Conservation (phyloP, 2,888 invertebrate species). For the Gortyna flavago region DNA sequence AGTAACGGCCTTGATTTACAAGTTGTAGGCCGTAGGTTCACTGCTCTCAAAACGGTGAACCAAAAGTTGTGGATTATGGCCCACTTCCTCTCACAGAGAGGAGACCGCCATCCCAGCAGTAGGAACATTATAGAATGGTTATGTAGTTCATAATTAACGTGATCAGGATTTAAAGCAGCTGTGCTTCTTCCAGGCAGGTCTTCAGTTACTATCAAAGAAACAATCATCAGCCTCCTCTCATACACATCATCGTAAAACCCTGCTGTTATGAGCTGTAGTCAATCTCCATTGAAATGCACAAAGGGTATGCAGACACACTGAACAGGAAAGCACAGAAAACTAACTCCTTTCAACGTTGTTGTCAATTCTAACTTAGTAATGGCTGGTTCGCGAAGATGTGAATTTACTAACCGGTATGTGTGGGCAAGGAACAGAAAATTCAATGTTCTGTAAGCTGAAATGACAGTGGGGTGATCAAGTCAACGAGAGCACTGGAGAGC, state of each 20-base stretch:
- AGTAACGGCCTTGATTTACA: neutral
- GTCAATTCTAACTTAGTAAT: too few species aligned
- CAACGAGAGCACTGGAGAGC: too few species aligned
- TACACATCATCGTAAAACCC: constrained; percentile 56
- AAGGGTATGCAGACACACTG: constrained; percentile 38
- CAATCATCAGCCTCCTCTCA: constrained; percentile 41
- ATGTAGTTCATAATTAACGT: neutral
- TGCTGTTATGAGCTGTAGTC: constrained; percentile 49
- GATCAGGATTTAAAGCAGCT: neutral
- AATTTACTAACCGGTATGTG: too few species aligned
- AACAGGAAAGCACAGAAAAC: constrained; percentile 14
- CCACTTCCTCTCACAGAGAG: too few species aligned
- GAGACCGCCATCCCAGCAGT: neutral
- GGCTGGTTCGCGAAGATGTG: too few species aligned
- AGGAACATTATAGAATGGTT: neutral
- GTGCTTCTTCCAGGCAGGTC: neutral
- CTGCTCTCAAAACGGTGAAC: neutral
- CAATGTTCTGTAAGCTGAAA: too few species aligned
- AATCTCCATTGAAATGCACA: constrained; percentile 54
- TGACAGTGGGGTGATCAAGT: too few species aligned
- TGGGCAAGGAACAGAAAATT: too few species aligned
- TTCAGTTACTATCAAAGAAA: constrained; percentile 21
- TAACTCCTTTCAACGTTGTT: neutral
- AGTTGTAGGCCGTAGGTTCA: neutral
- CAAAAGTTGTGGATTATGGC: too few species aligned